These are phyloP conservation scores for Nestor notabilis DNA, from an alignment of 2,113 vertebrate genomes.

Conservation along the genomic window DNA sequence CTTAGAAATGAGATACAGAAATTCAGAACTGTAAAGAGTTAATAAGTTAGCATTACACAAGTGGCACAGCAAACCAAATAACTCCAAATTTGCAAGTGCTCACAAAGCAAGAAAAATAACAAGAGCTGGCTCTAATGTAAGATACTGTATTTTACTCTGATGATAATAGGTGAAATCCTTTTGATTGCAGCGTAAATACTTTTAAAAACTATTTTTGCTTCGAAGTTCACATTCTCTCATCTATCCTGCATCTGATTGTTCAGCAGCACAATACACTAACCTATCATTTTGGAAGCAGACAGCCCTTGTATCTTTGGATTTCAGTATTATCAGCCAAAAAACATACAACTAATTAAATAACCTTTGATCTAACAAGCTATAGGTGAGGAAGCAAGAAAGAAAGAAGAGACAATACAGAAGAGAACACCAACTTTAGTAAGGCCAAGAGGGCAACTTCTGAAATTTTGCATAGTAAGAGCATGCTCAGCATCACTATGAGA, in stretches of 20 bases:
- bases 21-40: neutral
- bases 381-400: neutral
- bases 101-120: neutral
- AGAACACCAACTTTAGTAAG: neutral
- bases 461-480: neutral
- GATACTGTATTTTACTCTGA: neutral
- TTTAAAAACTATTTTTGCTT: neutral
- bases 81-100: neutral
- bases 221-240: neutral
- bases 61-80: neutral
- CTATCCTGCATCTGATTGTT: neutral
- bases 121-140: neutral
- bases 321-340: neutral
- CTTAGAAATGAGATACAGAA: neutral
- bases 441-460: neutral
- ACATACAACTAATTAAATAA: neutral
- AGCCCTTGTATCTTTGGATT: neutral
- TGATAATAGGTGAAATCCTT: neutral
- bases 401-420: neutral
- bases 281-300: neutral
- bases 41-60: neutral
- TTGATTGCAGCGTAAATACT: neutral
- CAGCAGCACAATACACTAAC: neutral
- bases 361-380: neutral
- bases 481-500: neutral